Evolutionary conservation across 2,888 invertebrate species (phyloP), one percentile per base, ranked within the genome.

Genomic region (Chymomyza amoena): DNA sequence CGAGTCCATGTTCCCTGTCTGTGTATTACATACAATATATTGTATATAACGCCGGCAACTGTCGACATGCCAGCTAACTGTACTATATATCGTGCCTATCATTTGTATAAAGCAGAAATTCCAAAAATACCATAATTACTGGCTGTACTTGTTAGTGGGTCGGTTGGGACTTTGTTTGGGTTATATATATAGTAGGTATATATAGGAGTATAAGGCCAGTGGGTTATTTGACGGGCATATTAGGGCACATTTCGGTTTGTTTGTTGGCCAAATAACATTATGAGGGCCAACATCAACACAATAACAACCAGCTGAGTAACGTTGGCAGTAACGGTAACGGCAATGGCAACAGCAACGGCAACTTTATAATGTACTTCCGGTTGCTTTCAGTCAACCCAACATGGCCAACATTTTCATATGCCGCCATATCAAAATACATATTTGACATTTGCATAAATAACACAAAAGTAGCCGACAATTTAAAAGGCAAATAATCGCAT

Each of bases 381-480:
- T 86, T 72, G 80, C 87, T 75, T 81, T 81, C 84, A 86, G 86
- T 81, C 80, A 81, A 80, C 57, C 57, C 9, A 20, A 28, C 57
- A 28, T 57, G 20, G 28, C 57, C 20, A 28, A 25, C 15, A 25
- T 25, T 57, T 57, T 57, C 57, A 57, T 57, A 25, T 57, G 57
- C 15, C 57, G 25, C 73, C 81, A 81, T 83, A 79, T 84, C 84
- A 84, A 85, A 83, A 87, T 45, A 45, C 39, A 45, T 84, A 85
- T 87, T 84, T 87, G 84, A 84, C 84, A 87, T 84, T 84, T 84
- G 88, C 84, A 84, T 84, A 84, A 84, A 84, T 83, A 84, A 85
- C 71, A 77, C 73, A 66, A 28, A 16, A 70, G 73, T 62, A 72
- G 65, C 65, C 10, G 64, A 32, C 62, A 54, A 54, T 54, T 57